These are phyloP conservation scores for Stenoptilia bipunctidactyla DNA, from an alignment of 2,888 invertebrate genomes.

Conservation along the genomic window DNA sequence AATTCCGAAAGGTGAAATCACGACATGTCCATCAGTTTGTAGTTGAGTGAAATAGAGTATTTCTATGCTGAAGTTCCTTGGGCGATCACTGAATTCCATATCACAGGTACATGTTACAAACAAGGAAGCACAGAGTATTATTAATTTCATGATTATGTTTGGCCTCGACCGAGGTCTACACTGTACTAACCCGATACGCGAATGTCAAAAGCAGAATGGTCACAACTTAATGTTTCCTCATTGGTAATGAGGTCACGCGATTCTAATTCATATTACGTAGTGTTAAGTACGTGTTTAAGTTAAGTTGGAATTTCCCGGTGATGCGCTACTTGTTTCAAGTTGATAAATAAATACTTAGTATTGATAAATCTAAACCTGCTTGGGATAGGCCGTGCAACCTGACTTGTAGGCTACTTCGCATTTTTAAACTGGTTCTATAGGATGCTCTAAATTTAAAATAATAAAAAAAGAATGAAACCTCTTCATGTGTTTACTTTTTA, in stretches of 20 bases:
- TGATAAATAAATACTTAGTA: background rate
- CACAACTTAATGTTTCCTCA: background rate
- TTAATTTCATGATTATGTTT: conserved; percentile 9
- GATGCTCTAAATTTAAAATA: no score
- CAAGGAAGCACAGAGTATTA: conserved; percentile 31
- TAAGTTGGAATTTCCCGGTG: background rate
- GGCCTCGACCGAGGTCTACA: conserved; percentile 27
- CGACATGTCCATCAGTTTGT: conserved; percentile 48
- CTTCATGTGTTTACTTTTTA: no score
- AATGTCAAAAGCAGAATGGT: conserved; percentile 13
- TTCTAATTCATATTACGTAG: background rate
- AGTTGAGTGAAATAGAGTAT: conserved; percentile 45
- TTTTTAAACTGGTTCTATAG: no score
- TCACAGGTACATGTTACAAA: conserved; percentile 33
- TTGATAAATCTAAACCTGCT: background rate
- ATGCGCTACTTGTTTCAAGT: background rate
- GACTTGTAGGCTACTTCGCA: no score
- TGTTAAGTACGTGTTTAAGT: background rate
- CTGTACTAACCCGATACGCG: conserved; percentile 37
- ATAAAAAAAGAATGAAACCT: no score
- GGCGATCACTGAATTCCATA: conserved; percentile 45
- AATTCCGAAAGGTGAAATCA: conserved; percentile 60
- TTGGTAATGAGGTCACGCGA: background rate
- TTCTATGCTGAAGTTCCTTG: conserved; percentile 55
- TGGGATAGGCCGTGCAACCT: background rate